Evolutionary conservation across 2,797 vertebrate species (phyloP).

Genomic region (Coreius guichenoti): DNA sequence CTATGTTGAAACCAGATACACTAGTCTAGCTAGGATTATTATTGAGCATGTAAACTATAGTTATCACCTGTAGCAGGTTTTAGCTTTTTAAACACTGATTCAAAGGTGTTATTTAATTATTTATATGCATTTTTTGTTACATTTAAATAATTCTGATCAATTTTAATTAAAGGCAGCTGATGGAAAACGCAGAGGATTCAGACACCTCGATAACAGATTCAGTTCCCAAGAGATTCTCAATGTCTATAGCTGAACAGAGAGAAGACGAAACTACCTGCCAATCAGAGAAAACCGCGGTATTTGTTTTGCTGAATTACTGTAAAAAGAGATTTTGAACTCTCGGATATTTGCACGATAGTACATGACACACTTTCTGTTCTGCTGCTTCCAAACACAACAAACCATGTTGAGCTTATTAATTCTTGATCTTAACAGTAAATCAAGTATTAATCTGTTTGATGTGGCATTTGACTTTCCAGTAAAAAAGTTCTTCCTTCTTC

Average conservation of each 20-base stretch:
- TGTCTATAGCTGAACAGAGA: constrained; percentile 58
- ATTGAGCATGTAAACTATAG: neutral
- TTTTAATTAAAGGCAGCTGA: constrained; percentile 60
- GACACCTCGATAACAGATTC: constrained; percentile 71
- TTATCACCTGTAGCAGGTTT: neutral
- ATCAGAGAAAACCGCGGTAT: constrained; percentile 1
- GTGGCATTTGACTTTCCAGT: neutral
- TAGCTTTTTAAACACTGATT: neutral
- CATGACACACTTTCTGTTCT: neutral
- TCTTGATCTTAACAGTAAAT: neutral
- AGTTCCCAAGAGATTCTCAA: constrained; percentile 53
- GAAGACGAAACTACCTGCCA: neutral
- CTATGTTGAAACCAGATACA: neutral
- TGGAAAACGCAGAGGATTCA: constrained; percentile 57
- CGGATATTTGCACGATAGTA: constrained; percentile 45
- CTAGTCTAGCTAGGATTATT: neutral
- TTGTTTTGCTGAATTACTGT: neutral
- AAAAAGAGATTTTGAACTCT: neutral
- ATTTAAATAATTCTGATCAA: neutral
- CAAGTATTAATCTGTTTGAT: neutral
- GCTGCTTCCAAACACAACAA: neutral
- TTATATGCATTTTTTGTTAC: too few relatives aligned
- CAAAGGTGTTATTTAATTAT: too few relatives aligned
- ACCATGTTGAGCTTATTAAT: neutral
- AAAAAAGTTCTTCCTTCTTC: neutral